phyloP scores from a whole-genome alignment of 1,140 invertebrate species.

The Nephila pilipes region DNA sequence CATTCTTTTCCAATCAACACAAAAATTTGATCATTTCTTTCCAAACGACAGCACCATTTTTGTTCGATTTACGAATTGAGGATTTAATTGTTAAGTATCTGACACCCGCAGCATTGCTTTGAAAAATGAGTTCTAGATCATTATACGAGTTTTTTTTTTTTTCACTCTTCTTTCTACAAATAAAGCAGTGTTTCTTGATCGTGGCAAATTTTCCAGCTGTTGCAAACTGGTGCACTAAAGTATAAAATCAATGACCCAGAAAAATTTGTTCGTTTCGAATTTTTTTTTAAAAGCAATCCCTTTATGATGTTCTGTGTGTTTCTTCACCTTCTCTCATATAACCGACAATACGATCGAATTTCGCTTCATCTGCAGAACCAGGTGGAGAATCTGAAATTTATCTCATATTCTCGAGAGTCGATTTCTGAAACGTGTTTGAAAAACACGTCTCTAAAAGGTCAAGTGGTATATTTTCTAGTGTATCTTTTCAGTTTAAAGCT shows the following conservation, averaged over 20 bases:
- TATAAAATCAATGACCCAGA: slow-evolving; percentile 15
- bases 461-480: too few species aligned
- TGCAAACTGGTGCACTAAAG: neutral
- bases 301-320: neutral
- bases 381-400: neutral
- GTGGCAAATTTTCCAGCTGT: neutral
- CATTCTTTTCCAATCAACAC: neutral
- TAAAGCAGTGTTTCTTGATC: neutral
- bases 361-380: neutral
- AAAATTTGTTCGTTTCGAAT: neutral
- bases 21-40: neutral
- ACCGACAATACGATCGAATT: neutral
- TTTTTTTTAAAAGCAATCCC: neutral
- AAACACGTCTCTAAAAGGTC: too few species aligned
- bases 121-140: neutral
- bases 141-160: neutral
- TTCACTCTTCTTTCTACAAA: neutral
- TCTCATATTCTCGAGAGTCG: neutral
- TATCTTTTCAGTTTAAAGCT: too few species aligned
- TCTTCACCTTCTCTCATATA: neutral
- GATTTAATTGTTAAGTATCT: slow-evolving; percentile 12
- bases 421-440: neutral
- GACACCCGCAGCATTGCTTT: neutral
- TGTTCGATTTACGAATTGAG: neutral
- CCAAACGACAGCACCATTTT: neutral